A percentile compares a stretch with the other conserved stretches of the same genome.
Evolutionary conservation across 2,888 invertebrate species (phyloP).

Genomic region (Apomyelois bistriatella): DNA sequence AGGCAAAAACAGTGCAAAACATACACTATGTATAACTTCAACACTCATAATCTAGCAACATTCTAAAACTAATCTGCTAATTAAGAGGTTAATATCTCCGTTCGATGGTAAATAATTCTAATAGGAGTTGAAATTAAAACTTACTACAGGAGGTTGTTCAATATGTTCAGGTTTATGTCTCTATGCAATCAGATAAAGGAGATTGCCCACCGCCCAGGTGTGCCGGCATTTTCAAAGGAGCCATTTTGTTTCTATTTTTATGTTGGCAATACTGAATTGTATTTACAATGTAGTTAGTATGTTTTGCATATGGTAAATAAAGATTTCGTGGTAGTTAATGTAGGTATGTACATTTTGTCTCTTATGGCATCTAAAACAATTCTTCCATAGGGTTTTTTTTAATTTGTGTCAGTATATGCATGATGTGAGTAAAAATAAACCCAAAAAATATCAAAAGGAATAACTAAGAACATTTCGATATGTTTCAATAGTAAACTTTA

Average conservation of each 20-base stretch:
- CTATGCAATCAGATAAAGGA: conserved; percentile 12
- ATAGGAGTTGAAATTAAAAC: not conserved
- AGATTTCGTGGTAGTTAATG: no score
- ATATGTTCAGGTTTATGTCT: not conserved
- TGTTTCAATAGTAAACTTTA: no score
- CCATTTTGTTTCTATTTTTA: conserved; percentile 4
- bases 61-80: not conserved
- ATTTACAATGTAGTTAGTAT: not conserved
- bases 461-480: no score
- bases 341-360: no score
- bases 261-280: conserved; percentile 5
- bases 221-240: not conserved
- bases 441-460: no score
- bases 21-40: no score
- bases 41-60: not conserved
- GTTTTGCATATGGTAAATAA: not conserved
- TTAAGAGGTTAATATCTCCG: not conserved
- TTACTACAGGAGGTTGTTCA: not conserved
- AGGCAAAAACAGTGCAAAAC: no score
- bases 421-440: no score
- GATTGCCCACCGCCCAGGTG: conserved; percentile 1
- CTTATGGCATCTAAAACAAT: no score
- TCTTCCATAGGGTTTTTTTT: no score
- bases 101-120: not conserved
- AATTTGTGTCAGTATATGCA: no score